phyloP scores from a whole-genome alignment of 2,797 vertebrate species.

The Intellagama lesueurii region DNA sequence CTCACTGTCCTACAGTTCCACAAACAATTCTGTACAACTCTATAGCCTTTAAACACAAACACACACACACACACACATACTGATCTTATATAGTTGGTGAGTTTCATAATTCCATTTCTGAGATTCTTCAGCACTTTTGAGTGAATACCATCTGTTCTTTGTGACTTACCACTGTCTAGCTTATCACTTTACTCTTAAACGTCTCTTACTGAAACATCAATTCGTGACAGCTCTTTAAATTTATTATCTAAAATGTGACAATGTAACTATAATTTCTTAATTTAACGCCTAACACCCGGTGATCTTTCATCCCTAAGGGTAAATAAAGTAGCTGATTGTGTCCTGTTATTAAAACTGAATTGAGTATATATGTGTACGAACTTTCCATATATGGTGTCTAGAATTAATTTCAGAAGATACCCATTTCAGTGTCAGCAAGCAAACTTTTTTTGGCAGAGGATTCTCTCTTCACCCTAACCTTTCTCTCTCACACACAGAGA shows the following conservation, averaged over 20 bases:
- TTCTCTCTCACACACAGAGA: not conserved
- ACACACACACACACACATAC: not conserved
- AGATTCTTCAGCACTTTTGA: conserved; percentile 6
- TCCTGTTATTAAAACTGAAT: conserved; percentile 12
- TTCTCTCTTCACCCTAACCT: not conserved
- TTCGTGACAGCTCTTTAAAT: conserved; percentile 27
- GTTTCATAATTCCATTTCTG: conserved; percentile 26
- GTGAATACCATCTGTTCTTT: conserved; percentile 13
- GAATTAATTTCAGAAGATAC: not conserved
- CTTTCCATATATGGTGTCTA: not conserved
- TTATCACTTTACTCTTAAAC: conserved; percentile 33
- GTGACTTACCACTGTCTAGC: conserved; percentile 6
- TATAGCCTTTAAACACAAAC: not conserved
- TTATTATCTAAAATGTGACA: conserved; percentile 26
- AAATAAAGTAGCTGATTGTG: not conserved
- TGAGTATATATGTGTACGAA: not conserved
- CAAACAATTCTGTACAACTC: conserved; percentile 1
- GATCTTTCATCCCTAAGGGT: not conserved
- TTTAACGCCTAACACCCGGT: not conserved
- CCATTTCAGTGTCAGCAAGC: not conserved
- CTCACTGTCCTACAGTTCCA: not conserved
- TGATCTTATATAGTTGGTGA: conserved; percentile 19
- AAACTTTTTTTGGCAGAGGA: not conserved
- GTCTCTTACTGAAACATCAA: conserved; percentile 9
- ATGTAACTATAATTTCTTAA: not conserved